phyloP scores from a whole-genome alignment of 2,888 invertebrate species.

The Drosophila helvetica region DNA sequence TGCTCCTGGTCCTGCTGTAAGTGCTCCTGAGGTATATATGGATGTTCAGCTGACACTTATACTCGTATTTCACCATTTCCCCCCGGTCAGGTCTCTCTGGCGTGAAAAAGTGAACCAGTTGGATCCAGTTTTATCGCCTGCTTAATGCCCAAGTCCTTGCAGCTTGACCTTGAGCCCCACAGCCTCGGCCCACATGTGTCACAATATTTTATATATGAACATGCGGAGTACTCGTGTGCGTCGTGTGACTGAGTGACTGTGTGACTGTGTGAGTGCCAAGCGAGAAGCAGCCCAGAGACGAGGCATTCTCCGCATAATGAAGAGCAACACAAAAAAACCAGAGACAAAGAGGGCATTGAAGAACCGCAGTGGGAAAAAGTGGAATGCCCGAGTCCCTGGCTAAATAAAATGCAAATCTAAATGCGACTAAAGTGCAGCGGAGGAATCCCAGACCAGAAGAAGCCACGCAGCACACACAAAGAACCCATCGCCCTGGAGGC shows the following conservation, averaged over 20 bases:
- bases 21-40: slow-evolving; percentile 20
- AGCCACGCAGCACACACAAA: slow-evolving; percentile 24
- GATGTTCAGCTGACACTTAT: slow-evolving; percentile 26
- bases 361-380: slow-evolving; percentile 24
- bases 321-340: slow-evolving; percentile 16
- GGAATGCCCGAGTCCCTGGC: slow-evolving; percentile 33
- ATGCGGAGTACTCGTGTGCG: background rate
- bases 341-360: slow-evolving; percentile 28
- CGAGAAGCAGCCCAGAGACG: slow-evolving; percentile 8
- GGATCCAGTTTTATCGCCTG: slow-evolving; percentile 2
- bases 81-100: background rate
- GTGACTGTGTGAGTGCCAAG: slow-evolving; percentile 8
- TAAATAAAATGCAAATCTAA: slow-evolving; percentile 80
- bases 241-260: slow-evolving; percentile 13
- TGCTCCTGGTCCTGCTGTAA: background rate
- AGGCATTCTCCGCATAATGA: slow-evolving; percentile 38
- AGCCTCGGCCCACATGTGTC: slow-evolving; percentile 44
- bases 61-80: slow-evolving; percentile 4
- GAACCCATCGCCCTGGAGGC: slow-evolving; percentile 12
- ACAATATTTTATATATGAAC: slow-evolving; percentile 2
- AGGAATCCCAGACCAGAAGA: background rate
- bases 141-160: slow-evolving; percentile 10
- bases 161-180: slow-evolving; percentile 35
- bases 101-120: slow-evolving; percentile 6
- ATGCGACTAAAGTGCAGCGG: slow-evolving; percentile 60